phyloP scores from a whole-genome alignment of 2,888 invertebrate genomes.

The Drosophila austrosaltans region DNA sequence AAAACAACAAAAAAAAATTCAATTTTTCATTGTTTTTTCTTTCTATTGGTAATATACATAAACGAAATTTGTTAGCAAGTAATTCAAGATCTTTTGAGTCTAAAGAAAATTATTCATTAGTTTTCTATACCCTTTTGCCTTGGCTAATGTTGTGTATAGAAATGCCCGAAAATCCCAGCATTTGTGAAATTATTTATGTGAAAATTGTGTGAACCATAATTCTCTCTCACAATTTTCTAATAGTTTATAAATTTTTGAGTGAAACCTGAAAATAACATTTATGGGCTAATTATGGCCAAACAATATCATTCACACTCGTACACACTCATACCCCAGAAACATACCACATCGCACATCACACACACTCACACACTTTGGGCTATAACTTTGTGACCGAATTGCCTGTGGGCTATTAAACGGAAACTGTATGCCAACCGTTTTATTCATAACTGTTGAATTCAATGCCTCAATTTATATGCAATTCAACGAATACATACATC shows the following conservation, averaged over 20 bases:
- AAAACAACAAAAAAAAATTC: no score
- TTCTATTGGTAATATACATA: no score
- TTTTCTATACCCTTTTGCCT: background rate
- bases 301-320: slow-evolving; percentile 26
- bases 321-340: background rate
- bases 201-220: slow-evolving; percentile 9
- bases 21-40: no score
- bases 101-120: no score
- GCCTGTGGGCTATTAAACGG: slow-evolving; percentile 23
- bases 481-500: background rate
- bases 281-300: slow-evolving; percentile 42
- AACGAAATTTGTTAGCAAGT: no score
- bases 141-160: background rate
- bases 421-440: slow-evolving; percentile 19
- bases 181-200: background rate
- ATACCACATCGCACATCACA: background rate
- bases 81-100: no score
- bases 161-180: background rate
- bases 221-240: background rate
- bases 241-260: slow-evolving; percentile 13
- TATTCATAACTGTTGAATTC: slow-evolving; percentile 44
- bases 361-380: background rate
- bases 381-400: slow-evolving; percentile 40
- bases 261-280: slow-evolving; percentile 20
- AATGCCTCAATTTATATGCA: slow-evolving; percentile 35